These are phyloP conservation scores for Pseudomyrmex sp. DNA, from an alignment of 1,140 invertebrate genomes.

Conservation along the genomic window DNA sequence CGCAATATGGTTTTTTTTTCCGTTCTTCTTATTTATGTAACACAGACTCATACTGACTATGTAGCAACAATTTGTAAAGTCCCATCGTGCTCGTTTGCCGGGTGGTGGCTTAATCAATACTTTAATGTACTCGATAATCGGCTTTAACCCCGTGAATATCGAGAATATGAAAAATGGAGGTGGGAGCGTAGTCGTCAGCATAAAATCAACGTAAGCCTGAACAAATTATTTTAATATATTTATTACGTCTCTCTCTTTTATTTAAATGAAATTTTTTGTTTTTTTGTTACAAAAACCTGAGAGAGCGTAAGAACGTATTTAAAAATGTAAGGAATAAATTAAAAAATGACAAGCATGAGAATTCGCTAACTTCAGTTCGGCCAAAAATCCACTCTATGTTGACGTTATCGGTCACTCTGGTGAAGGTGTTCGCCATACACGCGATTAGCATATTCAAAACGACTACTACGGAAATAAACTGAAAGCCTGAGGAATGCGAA, in stretches of 20 bases:
- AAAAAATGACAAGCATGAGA: neutral
- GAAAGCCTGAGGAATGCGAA: slow-evolving; percentile 83
- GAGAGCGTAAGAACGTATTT: no score
- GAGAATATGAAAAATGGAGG: slow-evolving; percentile 87
- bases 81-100: slow-evolving; percentile 80
- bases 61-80: slow-evolving; percentile 81
- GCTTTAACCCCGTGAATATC: slow-evolving; percentile 82
- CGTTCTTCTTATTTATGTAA: neutral
- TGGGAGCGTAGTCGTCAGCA: slow-evolving; percentile 86
- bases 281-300: neutral
- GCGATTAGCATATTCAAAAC: slow-evolving; percentile 93
- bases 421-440: slow-evolving; percentile 91
- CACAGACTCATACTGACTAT: slow-evolving; percentile 76
- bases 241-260: neutral
- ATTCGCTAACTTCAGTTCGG: slow-evolving; percentile 83
- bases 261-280: neutral
- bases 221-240: neutral
- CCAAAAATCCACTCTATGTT: slow-evolving; percentile 88
- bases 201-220: slow-evolving; percentile 86
- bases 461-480: slow-evolving; percentile 90
- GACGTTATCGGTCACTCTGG: slow-evolving; percentile 87
- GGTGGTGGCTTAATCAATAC: slow-evolving; percentile 66
- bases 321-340: neutral
- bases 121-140: slow-evolving; percentile 83
- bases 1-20: no score